phyloP scores from a whole-genome alignment of 2,888 invertebrate genomes.

The Tetropium fuscum region DNA sequence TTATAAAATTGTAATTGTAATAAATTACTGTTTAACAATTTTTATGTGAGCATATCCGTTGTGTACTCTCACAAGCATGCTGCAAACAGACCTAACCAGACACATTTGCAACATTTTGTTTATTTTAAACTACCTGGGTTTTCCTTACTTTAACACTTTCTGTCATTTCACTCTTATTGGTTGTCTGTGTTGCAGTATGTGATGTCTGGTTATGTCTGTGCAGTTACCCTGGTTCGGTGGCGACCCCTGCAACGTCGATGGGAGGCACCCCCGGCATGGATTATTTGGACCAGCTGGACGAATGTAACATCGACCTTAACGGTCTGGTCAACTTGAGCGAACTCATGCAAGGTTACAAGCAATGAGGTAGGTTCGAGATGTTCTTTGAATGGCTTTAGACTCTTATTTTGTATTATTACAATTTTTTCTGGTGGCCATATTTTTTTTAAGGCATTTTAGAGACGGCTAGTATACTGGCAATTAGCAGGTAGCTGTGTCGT shows the following conservation, averaged over 20 bases:
- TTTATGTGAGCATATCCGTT: slow-evolving; percentile 23
- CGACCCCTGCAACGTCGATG: slow-evolving; percentile 58
- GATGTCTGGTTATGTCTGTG: slow-evolving; percentile 67
- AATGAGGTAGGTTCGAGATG: slow-evolving; percentile 23
- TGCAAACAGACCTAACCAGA: slow-evolving; percentile 68
- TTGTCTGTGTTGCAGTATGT: slow-evolving; percentile 67
- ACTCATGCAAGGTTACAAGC: slow-evolving; percentile 60
- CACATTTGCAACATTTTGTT: slow-evolving; percentile 62
- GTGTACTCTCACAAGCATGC: slow-evolving; percentile 57
- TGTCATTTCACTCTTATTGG: slow-evolving; percentile 46
- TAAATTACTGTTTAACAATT: too few species aligned
- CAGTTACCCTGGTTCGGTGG: slow-evolving; percentile 64
- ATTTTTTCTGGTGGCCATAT: slow-evolving; percentile 32
- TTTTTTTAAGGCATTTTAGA: slow-evolving; percentile 16
- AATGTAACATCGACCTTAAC: slow-evolving; percentile 60
- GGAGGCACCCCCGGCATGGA: slow-evolving; percentile 58
- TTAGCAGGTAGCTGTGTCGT: slow-evolving; percentile 5
- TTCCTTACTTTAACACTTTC: slow-evolving; percentile 17
- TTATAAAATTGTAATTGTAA: too few species aligned
- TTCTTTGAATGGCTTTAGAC: neutral
- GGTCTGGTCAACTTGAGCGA: slow-evolving; percentile 61
- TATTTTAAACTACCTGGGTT: neutral
- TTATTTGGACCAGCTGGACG: slow-evolving; percentile 61
- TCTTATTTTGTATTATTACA: slow-evolving; percentile 13
- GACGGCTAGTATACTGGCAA: neutral